Conservation (phyloP, 2,797 vertebrate genomes). For the Falco columbarius region DNA sequence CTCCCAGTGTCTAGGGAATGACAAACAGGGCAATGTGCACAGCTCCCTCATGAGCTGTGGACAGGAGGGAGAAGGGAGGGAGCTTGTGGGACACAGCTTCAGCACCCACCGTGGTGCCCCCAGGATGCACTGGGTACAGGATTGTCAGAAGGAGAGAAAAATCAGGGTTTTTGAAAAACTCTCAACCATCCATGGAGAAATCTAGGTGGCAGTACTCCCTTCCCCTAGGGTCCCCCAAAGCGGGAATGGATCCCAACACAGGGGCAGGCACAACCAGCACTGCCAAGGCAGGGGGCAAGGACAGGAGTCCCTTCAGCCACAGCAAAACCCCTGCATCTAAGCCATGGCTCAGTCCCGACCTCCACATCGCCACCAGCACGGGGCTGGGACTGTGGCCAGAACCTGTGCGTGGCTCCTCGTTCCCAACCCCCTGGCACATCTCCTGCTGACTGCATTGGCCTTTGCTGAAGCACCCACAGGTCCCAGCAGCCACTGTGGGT, state of each 20-base stretch:
- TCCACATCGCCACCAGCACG: not conserved
- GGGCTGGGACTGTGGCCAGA: not conserved
- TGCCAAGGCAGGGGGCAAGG: not conserved
- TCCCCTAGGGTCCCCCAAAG: not conserved
- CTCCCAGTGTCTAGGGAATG: not conserved
- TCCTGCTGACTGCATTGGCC: not conserved
- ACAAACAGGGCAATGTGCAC: accelerated
- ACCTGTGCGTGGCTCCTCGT: accelerated
- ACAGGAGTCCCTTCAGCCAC: not conserved
- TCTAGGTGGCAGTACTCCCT: not conserved
- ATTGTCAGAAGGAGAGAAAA: not conserved
- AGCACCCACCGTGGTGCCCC: accelerated
- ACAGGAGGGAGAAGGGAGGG: not conserved
- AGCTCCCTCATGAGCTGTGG: accelerated
- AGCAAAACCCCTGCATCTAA: not conserved
- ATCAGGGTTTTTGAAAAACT: not conserved
- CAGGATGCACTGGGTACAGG: not conserved
- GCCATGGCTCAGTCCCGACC: accelerated
- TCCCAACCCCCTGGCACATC: not conserved
- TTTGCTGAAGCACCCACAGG: not conserved
- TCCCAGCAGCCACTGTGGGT: not conserved
- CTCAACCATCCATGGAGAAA: not conserved
- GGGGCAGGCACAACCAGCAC: not conserved
- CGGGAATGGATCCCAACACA: not conserved
- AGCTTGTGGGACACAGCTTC: not conserved